Evolutionary conservation across 64 coral and sea anemone genomes (phyloP), one percentile per base, ranked within the genome.

Genomic region (Platygyra sinensis): DNA sequence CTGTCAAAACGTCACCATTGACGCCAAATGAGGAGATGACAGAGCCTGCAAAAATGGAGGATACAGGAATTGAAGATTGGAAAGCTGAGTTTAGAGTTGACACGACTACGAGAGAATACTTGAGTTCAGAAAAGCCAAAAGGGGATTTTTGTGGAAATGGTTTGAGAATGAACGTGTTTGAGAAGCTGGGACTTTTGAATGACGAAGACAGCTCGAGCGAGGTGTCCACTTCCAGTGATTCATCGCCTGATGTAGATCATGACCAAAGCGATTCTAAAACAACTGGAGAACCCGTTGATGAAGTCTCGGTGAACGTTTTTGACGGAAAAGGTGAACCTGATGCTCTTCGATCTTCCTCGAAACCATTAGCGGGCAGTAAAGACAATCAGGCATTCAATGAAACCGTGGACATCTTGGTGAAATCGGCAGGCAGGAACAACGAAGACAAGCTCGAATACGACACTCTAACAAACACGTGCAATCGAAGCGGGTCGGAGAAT

Each of bases 181-280:
- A 85, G n/a, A 85, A 85, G 52, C 5, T 85, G 81, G 81, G 14
- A 19, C 33, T 85, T 8, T 72, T 71, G n/a, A 4, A n/a, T 15
- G 81, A 38, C 16, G 20, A 72, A 85, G 64, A 25, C 2, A 64
- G 60, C 15, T 57, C 54, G 19, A 10, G 31, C 18, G 67, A 29
- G 20, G 65, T 49, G 32, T 67, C 61, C 11, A 71, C 15, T 85
- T 15, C 6, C 9, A 49, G 36, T 18, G 31, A 17, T 63, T 71
- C 30, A 29, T 24, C 62, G 27, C 22, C 19, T 0, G 62, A 3
- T 46, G 7, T 46, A 46, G 42, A 46, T 46, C 42, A 46, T 10
- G 28, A 16, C 65, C 5, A 13, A 33, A 22, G n/a, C 36, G 46
- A 72, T 5, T 67, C 63, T 67, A 62, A 72, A 85, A 72, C 8